Percentiles rank a stretch among this genome's conserved stretches.
Evolutionary conservation across 2,113 vertebrate genomes (phyloP).

Genomic region (Bos javanicus): DNA sequence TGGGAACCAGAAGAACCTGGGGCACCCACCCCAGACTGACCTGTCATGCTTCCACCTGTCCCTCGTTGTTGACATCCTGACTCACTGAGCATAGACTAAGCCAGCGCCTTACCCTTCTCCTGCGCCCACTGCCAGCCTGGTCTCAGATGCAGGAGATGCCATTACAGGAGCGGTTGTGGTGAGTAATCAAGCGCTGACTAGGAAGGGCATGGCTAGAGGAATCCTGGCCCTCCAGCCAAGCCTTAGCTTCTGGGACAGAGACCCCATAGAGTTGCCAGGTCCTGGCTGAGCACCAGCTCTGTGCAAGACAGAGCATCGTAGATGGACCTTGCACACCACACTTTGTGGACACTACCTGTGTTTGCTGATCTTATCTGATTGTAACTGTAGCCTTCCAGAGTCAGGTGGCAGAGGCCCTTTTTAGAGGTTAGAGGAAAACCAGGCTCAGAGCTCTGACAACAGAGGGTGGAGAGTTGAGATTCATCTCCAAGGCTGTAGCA

Average conservation of each 20-base stretch:
- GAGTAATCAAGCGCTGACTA: neutral
- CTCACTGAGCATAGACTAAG: too few species aligned
- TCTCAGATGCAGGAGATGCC: neutral
- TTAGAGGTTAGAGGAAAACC: neutral
- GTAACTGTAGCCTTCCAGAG: neutral
- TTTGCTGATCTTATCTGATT: neutral
- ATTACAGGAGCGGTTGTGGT: neutral
- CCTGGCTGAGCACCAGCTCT: too few species aligned
- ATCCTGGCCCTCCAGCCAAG: neutral
- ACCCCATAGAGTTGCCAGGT: neutral
- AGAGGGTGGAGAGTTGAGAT: neutral
- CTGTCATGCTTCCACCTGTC: neutral
- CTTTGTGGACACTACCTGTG: neutral
- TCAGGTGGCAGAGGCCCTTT: neutral
- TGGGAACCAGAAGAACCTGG: neutral
- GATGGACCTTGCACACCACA: accelerated
- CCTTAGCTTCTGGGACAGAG: neutral
- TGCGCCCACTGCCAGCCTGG: neutral
- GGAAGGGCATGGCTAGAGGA: neutral
- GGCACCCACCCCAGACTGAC: neutral
- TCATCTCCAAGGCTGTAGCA: neutral
- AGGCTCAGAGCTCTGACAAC: neutral
- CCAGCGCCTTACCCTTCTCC: neutral
- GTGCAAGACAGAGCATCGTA: neutral
- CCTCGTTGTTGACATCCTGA: neutral